Conservation (phyloP, 53 echinoderm and acorn worm genomes). For the Luidia sarsii region DNA sequence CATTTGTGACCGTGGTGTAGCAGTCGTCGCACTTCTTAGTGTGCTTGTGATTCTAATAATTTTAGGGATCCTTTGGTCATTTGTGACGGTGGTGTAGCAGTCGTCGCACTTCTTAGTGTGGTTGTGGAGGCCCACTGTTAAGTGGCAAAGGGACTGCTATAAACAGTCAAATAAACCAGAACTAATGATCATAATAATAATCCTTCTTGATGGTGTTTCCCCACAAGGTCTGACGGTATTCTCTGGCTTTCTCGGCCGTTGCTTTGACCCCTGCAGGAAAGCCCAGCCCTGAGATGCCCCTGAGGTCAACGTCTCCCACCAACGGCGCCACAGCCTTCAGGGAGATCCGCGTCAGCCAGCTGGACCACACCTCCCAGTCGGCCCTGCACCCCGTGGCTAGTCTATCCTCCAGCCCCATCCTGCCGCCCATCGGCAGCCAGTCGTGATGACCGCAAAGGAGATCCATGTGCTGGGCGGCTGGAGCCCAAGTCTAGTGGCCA, state of each 20-base stretch:
- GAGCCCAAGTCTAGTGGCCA: too few relatives aligned
- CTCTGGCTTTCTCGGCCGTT: neutral
- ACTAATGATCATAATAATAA: neutral
- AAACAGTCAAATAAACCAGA: neutral
- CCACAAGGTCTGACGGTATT: neutral
- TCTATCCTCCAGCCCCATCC: constrained; percentile 74
- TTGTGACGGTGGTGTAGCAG: too few relatives aligned
- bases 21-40: too few relatives aligned
- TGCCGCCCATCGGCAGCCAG: constrained; percentile 82
- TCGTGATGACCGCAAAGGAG: too few relatives aligned
- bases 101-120: too few relatives aligned
- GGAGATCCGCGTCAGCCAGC: constrained; percentile 85
- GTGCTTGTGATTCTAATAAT: too few relatives aligned
- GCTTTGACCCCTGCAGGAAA: constrained; percentile 26
- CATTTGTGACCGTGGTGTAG: too few relatives aligned
- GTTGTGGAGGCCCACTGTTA: too few relatives aligned
- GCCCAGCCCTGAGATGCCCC: constrained; percentile 30
- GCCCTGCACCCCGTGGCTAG: constrained; percentile 56
- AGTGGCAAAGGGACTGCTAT: too few relatives aligned
- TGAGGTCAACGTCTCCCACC: neutral
- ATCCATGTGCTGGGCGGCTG: too few relatives aligned
- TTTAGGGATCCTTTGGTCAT: too few relatives aligned
- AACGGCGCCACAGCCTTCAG: constrained; percentile 65
- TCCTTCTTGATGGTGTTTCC: neutral
- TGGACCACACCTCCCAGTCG: constrained; percentile 91